Conservation (phyloP, 2,888 invertebrate genomes). For the Elysia crispata region DNA sequence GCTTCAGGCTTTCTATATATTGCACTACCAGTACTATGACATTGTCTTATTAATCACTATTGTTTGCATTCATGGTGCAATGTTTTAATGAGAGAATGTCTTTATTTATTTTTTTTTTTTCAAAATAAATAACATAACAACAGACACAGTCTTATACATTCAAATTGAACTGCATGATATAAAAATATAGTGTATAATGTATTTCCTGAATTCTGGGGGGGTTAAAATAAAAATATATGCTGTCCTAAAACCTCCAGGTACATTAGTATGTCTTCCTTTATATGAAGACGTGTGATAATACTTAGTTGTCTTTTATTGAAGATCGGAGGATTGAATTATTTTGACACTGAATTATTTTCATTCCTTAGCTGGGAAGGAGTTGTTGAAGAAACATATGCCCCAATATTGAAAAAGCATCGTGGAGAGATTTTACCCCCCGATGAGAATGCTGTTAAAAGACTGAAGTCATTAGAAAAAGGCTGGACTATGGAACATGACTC, state of each 20-base stretch:
- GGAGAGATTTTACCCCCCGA: slow-evolving; percentile 60
- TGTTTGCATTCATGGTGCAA: too few relatives aligned
- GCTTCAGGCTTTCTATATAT: too few relatives aligned
- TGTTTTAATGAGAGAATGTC: too few relatives aligned
- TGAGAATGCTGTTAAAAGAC: slow-evolving; percentile 63
- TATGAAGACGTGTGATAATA: neutral
- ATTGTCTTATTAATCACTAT: too few relatives aligned
- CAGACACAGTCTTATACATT: too few relatives aligned
- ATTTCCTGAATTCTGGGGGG: too few relatives aligned
- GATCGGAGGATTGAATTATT: too few relatives aligned
- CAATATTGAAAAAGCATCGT: slow-evolving; percentile 61
- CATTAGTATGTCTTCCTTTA: neutral
- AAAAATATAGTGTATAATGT: too few relatives aligned
- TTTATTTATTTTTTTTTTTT: too few relatives aligned
- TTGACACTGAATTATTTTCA: neutral
- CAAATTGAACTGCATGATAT: too few relatives aligned
- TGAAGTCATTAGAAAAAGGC: slow-evolving; percentile 62
- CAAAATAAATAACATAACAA: too few relatives aligned
- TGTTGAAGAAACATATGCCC: slow-evolving; percentile 68
- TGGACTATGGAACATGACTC: slow-evolving; percentile 76
- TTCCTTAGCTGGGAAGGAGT: slow-evolving; percentile 72
- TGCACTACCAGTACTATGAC: too few relatives aligned
- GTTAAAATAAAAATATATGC: neutral
- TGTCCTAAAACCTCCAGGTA: neutral
- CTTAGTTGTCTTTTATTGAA: neutral